phyloP scores from a whole-genome alignment of 2,888 invertebrate species.

The Oxycera nigricornis region DNA sequence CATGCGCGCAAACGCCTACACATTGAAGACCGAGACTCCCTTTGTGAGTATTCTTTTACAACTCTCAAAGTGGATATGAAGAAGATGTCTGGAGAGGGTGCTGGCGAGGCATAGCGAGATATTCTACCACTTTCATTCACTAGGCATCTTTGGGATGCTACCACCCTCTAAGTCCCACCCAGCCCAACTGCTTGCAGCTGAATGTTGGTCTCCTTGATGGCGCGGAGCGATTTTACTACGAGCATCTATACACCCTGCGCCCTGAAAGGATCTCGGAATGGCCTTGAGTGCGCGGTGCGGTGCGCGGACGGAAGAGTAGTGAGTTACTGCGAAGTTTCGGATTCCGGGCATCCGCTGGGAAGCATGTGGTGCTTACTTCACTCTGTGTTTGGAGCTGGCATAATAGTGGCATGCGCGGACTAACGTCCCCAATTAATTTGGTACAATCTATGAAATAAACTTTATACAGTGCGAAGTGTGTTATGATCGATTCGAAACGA shows the following conservation, averaged over 20 bases:
- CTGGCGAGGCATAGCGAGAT: not conserved
- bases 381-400: not conserved
- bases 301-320: slow-evolving; percentile 5
- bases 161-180: too few relatives aligned
- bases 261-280: not conserved
- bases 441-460: too few relatives aligned
- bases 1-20: slow-evolving; percentile 27
- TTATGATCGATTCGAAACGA: too few relatives aligned
- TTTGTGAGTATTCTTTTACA: slow-evolving; percentile 25
- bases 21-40: not conserved
- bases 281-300: slow-evolving; percentile 33
- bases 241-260: not conserved
- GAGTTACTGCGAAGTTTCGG: slow-evolving; percentile 28
- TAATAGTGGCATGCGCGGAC: slow-evolving; percentile 33
- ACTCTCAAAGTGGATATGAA: not conserved
- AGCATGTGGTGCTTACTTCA: slow-evolving; percentile 11
- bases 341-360: slow-evolving; percentile 28
- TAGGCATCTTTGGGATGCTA: slow-evolving; percentile 17
- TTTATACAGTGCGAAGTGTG: too few relatives aligned
- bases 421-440: too few relatives aligned
- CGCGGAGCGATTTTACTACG: not conserved
- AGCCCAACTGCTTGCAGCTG: too few relatives aligned
- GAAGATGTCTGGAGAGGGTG: not conserved
- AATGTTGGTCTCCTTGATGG: not conserved
- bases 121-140: slow-evolving; percentile 30